Conservation (phyloP, 35 echinoderm and acorn worm species). For the Ophioderma brevispina region DNA sequence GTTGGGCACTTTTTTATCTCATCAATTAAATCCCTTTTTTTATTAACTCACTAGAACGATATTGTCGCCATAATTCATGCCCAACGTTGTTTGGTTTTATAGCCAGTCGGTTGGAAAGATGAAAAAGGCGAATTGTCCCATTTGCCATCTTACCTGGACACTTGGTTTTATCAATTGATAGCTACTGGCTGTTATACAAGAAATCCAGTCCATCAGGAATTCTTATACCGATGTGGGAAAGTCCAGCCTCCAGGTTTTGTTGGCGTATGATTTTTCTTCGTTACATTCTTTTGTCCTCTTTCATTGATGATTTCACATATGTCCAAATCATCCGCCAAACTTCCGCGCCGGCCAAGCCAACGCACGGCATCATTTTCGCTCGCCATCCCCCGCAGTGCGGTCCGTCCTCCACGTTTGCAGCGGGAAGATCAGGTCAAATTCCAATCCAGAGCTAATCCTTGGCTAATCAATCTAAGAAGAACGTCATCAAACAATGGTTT, state of each 20-base stretch:
- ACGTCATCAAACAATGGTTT: constrained; percentile 79
- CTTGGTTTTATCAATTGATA: constrained; percentile 69
- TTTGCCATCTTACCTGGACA: constrained; percentile 41
- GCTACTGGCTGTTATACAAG: constrained; percentile 72
- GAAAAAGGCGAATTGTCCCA: constrained; percentile 34
- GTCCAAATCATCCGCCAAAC: constrained; percentile 61
- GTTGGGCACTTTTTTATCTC: constrained; percentile 81
- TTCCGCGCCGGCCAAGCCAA: constrained; percentile 11
- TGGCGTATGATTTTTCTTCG: constrained; percentile 78
- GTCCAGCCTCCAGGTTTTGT: constrained; percentile 30
- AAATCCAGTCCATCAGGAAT: constrained; percentile 2
- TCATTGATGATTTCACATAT: constrained; percentile 75
- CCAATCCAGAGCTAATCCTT: background rate
- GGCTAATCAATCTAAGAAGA: constrained; percentile 34
- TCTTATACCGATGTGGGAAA: constrained; percentile 52
- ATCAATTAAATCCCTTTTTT: constrained; percentile 68
- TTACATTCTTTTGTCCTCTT: constrained; percentile 54
- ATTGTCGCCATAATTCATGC: constrained; percentile 73
- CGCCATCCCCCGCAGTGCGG: background rate
- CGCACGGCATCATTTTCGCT: background rate
- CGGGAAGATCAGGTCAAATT: background rate
- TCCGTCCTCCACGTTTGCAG: background rate
- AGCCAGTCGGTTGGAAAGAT: constrained; percentile 44
- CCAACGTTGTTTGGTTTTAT: constrained; percentile 51
- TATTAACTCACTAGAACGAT: constrained; percentile 75